Percentiles rank a stretch among this genome's conserved stretches.
Conservation (phyloP, 1,140 invertebrate genomes). For the Drosophila obscura region DNA sequence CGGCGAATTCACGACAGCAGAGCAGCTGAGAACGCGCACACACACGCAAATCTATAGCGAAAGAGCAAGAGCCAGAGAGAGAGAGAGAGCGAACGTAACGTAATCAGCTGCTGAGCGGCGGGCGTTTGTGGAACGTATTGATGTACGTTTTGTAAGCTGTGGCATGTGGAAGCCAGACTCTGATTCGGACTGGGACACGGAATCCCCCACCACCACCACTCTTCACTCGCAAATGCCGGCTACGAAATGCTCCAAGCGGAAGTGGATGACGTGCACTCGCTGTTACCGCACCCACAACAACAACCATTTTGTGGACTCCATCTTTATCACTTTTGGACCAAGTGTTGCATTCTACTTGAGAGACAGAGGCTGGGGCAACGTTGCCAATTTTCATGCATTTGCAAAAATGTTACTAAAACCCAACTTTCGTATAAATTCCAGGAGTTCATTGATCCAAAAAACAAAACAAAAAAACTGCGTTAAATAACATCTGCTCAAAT, state of each 20-base stretch:
- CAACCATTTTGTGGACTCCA: constrained; percentile 13
- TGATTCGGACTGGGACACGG: constrained; percentile 5
- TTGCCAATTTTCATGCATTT: constrained; percentile 16
- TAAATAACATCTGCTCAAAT: constrained; percentile 67
- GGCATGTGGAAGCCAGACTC: constrained; percentile 67
- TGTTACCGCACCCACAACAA: constrained; percentile 57
- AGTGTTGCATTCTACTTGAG: constrained; percentile 38
- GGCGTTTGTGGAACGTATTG: constrained; percentile 51
- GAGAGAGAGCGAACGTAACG: constrained; percentile 1
- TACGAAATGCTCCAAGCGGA: constrained; percentile 56
- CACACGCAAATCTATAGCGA: no score
- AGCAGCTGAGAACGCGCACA: constrained; percentile 35
- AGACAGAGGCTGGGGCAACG: constrained; percentile 7
- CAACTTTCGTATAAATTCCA: constrained; percentile 10
- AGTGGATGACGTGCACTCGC: constrained; percentile 49
- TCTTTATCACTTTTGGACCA: constrained; percentile 35
- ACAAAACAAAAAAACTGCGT: constrained; percentile 11
- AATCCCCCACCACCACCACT: constrained; percentile 1
- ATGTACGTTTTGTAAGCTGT: constrained; percentile 32
- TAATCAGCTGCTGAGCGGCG: constrained; percentile 2
- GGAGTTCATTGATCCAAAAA: constrained; percentile 60
- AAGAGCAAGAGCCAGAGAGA: neutral
- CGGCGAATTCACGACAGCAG: constrained; percentile 58
- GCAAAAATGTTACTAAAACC: neutral
- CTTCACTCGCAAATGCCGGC: constrained; percentile 46